These are phyloP conservation scores for Branchellion lobata DNA, from an alignment of 2,888 invertebrate genomes.

Conservation along the genomic window DNA sequence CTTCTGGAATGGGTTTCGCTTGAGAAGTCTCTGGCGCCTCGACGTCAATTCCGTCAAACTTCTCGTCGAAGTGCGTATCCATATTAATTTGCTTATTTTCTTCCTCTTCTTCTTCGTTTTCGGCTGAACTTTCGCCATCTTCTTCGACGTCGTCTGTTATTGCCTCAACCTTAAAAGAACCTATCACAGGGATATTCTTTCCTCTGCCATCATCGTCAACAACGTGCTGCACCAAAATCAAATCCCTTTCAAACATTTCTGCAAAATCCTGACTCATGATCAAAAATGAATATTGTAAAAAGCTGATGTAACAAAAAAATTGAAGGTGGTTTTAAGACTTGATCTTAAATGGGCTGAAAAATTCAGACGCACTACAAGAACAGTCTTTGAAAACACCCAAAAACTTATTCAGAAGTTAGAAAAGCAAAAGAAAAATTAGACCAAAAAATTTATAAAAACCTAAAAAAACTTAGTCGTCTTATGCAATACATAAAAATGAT, in stretches of 20 bases:
- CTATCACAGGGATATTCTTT: not conserved
- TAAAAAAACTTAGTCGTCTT: no score
- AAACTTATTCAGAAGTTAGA: no score
- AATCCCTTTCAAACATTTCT: slow-evolving; percentile 3
- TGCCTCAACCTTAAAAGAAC: not conserved
- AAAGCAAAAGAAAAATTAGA: no score
- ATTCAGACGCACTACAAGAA: no score
- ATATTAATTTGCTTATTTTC: not conserved
- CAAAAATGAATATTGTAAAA: not conserved
- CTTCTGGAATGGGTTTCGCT: not conserved
- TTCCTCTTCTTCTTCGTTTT: not conserved
- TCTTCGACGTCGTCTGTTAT: not conserved
- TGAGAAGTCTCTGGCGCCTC: not conserved
- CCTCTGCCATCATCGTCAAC: slow-evolving; percentile 1
- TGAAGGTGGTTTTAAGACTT: no score
- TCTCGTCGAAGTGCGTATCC: not conserved
- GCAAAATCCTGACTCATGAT: not conserved
- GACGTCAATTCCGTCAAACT: not conserved
- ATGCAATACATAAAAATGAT: no score
- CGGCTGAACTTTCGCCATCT: not conserved
- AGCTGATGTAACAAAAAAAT: no score
- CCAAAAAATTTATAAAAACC: no score
- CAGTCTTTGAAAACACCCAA: no score
- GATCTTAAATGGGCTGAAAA: no score
- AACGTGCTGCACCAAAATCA: not conserved